Evolutionary conservation across 2,113 vertebrate genomes (phyloP).

Genomic region (Acanthisitta chloris): DNA sequence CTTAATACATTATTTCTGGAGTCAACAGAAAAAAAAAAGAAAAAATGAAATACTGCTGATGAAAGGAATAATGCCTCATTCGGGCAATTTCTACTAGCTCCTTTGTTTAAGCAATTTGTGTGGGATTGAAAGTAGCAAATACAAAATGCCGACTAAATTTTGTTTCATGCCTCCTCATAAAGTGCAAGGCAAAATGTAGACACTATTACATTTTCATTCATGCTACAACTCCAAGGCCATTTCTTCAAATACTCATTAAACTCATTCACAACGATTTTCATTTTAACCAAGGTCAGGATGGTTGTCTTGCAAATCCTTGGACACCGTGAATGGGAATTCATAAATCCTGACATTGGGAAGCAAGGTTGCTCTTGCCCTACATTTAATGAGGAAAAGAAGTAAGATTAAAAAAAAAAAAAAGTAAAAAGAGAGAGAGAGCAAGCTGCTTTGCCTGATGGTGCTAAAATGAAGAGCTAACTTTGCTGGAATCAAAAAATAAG

Average conservation of each 20-base stretch:
- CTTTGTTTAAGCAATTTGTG: neutral
- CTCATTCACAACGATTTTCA: neutral
- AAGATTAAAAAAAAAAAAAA: neutral
- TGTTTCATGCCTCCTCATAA: neutral
- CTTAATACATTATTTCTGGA: neutral
- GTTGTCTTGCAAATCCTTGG: conserved; percentile 28
- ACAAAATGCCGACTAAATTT: neutral
- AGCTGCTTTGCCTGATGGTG: neutral
- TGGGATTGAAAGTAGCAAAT: neutral
- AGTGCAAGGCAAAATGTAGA: neutral
- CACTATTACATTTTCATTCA: conserved; percentile 24
- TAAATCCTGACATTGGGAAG: conserved; percentile 35
- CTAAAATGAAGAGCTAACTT: neutral
- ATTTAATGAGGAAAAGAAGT: conserved; percentile 6
- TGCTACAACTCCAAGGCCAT: neutral
- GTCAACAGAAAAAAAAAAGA: neutral
- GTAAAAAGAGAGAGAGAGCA: neutral
- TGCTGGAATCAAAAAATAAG: neutral
- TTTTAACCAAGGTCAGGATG: conserved; percentile 24
- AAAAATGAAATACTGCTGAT: neutral
- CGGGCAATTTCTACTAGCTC: neutral
- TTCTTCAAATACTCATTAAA: conserved; percentile 34
- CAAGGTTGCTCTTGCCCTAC: neutral
- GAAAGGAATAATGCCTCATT: neutral
- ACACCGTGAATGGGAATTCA: neutral